Evolutionary conservation across 64 coral and sea anemone genomes (phyloP).

Genomic region (Montipora efflorescens): DNA sequence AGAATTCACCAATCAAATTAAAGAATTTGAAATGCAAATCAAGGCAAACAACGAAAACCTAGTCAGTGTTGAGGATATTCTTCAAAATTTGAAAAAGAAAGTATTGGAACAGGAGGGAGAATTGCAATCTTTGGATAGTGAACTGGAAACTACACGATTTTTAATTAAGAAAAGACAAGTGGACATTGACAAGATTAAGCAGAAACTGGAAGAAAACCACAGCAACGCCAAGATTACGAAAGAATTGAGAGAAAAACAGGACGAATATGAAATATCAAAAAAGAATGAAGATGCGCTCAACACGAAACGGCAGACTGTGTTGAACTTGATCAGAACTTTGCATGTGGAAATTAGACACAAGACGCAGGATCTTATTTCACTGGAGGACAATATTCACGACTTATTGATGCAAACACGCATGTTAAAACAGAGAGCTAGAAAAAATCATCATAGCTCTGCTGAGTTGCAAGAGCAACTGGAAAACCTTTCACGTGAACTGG

Average conservation of each 20-base stretch:
- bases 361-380: slow-evolving; percentile 56
- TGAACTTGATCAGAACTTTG: slow-evolving; percentile 75
- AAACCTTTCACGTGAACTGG: slow-evolving; percentile 66
- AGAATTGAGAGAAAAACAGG: slow-evolving; percentile 83
- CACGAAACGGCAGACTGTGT: slow-evolving; percentile 69
- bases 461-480: slow-evolving; percentile 89
- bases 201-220: slow-evolving; percentile 63
- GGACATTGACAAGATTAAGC: slow-evolving; percentile 83
- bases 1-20: slow-evolving; percentile 70
- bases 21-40: slow-evolving; percentile 89
- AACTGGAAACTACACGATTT: slow-evolving; percentile 85
- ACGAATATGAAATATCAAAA: slow-evolving; percentile 71
- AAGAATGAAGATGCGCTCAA: slow-evolving; percentile 77
- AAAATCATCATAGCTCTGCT: slow-evolving; percentile 56
- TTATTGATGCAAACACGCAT: slow-evolving; percentile 73
- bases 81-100: slow-evolving; percentile 78
- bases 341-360: slow-evolving; percentile 90
- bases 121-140: slow-evolving; percentile 69
- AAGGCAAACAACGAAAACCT: slow-evolving; percentile 71
- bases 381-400: slow-evolving; percentile 89
- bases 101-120: slow-evolving; percentile 74
- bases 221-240: slow-evolving; percentile 53
- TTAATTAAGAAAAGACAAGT: slow-evolving; percentile 85
- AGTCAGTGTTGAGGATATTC: slow-evolving; percentile 69
- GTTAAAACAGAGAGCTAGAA: slow-evolving; percentile 64